These are phyloP conservation scores for Rhynchophorus ferrugineus DNA, from an alignment of 1,140 invertebrate species.

Conservation along the genomic window DNA sequence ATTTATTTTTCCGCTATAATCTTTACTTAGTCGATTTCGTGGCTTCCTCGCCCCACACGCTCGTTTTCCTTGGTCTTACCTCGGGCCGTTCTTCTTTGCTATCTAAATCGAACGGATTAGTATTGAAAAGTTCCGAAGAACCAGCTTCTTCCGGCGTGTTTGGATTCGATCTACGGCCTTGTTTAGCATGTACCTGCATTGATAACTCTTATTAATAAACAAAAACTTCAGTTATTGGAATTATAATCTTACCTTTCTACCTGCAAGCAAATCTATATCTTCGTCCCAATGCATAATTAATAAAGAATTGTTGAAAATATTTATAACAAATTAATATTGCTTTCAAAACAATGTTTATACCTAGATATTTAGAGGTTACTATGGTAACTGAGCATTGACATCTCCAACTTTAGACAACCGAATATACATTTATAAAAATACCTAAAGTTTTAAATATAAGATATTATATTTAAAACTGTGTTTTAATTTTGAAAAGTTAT, in stretches of 20 bases:
- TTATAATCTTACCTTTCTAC: slow-evolving; percentile 29
- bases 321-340: neutral
- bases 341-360: neutral
- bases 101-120: slow-evolving; percentile 16
- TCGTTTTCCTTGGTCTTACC: slow-evolving; percentile 30
- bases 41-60: slow-evolving; percentile 37
- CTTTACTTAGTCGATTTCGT: slow-evolving; percentile 33
- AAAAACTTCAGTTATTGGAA: neutral
- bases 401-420: neutral
- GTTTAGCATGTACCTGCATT: slow-evolving; percentile 28
- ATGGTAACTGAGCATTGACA: neutral
- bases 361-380: neutral
- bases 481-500: no score
- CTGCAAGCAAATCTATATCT: slow-evolving; percentile 30
- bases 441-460: no score
- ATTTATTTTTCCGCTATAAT: slow-evolving; percentile 1
- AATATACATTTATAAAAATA: no score
- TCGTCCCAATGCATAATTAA: slow-evolving; percentile 32
- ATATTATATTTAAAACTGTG: no score
- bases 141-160: slow-evolving; percentile 15
- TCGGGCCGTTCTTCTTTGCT: slow-evolving; percentile 21
- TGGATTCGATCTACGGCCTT: slow-evolving; percentile 30
- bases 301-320: neutral
- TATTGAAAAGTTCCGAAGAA: slow-evolving; percentile 8
- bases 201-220: neutral